Evolutionary conservation across 1,140 invertebrate genomes (phyloP), one percentile per base, ranked within the genome.

Genomic region (Drosophila subobscura): DNA sequence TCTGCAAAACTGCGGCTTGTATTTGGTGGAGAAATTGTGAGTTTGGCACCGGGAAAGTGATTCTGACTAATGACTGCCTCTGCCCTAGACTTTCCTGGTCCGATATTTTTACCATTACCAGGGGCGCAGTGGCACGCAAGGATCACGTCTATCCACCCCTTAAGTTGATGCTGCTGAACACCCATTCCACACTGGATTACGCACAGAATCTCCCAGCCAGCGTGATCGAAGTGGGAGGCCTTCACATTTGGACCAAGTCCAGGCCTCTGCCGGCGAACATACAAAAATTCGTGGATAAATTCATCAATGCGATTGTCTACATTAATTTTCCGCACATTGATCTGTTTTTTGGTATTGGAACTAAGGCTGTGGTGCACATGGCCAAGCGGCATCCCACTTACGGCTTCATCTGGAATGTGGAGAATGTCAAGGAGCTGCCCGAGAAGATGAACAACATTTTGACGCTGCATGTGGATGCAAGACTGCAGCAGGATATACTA

Each of bases 221-320:
- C 72, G 86, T 94, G 1, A 91, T 94, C 16, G 92, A 93, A 74
- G 92, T 94, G 4, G 93, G 93, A 22, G 93, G 93, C 0, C 67
- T 94, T 5, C 93, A 94, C 37, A 88, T 91, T 50, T 65, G 72
- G 55, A 8, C 63, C 78, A 16, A 70, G 20, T 16, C 49, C 80
- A 88, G 42, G 41, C 71, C 53, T 5, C 90, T 67, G 65, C 73
- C 74, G 0, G 4, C 1, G 0, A 22, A 42, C 14, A 41, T 76
- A 4, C 46, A 85, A 50, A 16, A 64, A 0, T 92, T 91, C 27
- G 33, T 81, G 4, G 53, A 90, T 3, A 49, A 73, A 8, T 79
- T 77, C 5, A 16, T 70, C 4, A 53, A 91, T 12, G 92, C 91
- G 4, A 52, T 88, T 20, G 65, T 92, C 46, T 84, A 76, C 41